These are phyloP conservation scores for Capromys pilorides DNA, from an alignment of 2,797 vertebrate genomes.

Conservation along the genomic window DNA sequence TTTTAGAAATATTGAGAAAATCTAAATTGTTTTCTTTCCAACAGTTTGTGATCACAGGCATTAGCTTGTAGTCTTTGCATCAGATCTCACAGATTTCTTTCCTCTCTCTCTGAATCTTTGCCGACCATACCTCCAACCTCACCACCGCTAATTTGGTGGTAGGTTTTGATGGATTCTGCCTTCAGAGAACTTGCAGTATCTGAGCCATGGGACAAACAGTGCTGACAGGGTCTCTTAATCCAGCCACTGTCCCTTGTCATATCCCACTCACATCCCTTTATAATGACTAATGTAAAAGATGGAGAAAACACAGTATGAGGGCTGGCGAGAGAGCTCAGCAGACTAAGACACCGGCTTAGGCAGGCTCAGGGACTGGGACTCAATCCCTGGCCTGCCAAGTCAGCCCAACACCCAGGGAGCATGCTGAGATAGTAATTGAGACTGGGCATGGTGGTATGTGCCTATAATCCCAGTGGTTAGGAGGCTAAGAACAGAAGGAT, in stretches of 20 bases:
- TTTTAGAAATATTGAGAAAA: conserved; percentile 9
- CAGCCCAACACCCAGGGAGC: too few species aligned
- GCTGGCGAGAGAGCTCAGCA: too few species aligned
- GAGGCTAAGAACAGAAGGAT: too few species aligned
- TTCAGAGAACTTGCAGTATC: not conserved
- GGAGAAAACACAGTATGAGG: not conserved
- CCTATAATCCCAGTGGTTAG: too few species aligned
- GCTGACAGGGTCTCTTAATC: not conserved
- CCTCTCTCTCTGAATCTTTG: not conserved
- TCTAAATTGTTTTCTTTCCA: not conserved
- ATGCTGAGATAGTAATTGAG: too few species aligned
- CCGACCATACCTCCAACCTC: not conserved
- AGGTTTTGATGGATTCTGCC: not conserved
- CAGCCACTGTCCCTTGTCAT: not conserved
- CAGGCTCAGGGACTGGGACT: too few species aligned
- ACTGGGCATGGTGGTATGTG: too few species aligned
- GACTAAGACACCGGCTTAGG: too few species aligned
- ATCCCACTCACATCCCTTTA: not conserved
- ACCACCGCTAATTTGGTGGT: not conserved
- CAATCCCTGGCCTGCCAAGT: too few species aligned
- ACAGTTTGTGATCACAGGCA: not conserved
- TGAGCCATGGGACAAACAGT: too few species aligned
- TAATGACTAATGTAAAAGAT: not conserved
- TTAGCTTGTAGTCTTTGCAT: not conserved
- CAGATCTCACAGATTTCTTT: not conserved